phyloP scores from a whole-genome alignment of 2,888 invertebrate species.

The Diarsia mendica region DNA sequence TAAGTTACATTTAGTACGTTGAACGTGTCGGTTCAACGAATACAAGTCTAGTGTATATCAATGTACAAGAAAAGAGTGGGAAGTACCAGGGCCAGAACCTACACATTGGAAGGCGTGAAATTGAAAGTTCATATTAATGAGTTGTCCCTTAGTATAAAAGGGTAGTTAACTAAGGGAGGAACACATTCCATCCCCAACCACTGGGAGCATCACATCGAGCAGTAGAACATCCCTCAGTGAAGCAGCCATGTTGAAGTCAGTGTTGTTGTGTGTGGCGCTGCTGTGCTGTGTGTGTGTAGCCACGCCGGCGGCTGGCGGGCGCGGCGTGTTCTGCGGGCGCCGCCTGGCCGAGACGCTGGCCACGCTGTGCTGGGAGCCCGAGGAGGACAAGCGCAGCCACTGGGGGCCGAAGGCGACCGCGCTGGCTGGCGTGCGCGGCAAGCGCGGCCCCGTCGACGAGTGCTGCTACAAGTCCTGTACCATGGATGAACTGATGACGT shows the following conservation, averaged over 20 bases:
- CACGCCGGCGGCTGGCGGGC: conserved; percentile 2
- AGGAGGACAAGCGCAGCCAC: conserved; percentile 36
- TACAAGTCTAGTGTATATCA: background rate
- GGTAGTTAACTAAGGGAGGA: conserved; percentile 5
- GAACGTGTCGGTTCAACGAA: background rate
- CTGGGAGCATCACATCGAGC: conserved; percentile 18
- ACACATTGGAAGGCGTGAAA: conserved; percentile 13
- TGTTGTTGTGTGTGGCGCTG: conserved; percentile 27
- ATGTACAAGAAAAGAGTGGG: conserved; percentile 32
- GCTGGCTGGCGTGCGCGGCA: conserved; percentile 57
- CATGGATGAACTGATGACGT: conserved; percentile 62
- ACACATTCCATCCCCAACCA: conserved; percentile 37
- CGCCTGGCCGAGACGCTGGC: conserved; percentile 38
- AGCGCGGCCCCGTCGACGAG: conserved; percentile 65
- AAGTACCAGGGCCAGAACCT: background rate
- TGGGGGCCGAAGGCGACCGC: conserved; percentile 24
- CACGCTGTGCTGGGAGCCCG: conserved; percentile 42
- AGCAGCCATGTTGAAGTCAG: conserved; percentile 36
- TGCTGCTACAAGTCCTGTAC: conserved; percentile 72
- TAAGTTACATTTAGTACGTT: background rate
- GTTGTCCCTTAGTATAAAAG: conserved; percentile 40
- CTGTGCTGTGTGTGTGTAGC: conserved; percentile 14
- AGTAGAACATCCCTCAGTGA: background rate
- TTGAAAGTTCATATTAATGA: conserved; percentile 42
- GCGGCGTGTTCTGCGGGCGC: conserved; percentile 53